Evolutionary conservation across 2,888 invertebrate species (phyloP).

Genomic region (Acleris cristana): DNA sequence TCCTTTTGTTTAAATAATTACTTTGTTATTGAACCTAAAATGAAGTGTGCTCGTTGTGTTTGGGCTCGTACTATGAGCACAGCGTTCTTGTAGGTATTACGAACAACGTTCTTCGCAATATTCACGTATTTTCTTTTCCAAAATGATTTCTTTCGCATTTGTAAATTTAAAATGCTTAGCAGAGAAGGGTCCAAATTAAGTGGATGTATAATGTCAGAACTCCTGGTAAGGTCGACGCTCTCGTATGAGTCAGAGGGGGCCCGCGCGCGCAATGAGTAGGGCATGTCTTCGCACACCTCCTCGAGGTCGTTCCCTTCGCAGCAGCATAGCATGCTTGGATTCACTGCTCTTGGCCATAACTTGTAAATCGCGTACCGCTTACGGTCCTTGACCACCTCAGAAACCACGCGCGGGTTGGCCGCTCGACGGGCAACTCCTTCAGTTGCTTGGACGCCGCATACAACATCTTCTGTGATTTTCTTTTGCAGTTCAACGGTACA

Average conservation of each 20-base stretch:
- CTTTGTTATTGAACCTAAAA: not conserved
- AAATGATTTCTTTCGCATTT: slow-evolving; percentile 44
- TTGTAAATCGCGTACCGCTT: slow-evolving; percentile 1
- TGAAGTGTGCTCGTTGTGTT: not conserved
- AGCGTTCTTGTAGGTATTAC: slow-evolving; percentile 60
- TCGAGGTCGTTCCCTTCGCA: slow-evolving; percentile 42
- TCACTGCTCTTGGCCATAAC: slow-evolving; percentile 46
- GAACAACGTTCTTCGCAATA: slow-evolving; percentile 52
- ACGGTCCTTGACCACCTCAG: not conserved
- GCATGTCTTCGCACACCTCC: slow-evolving; percentile 36
- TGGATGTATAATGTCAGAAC: slow-evolving; percentile 46
- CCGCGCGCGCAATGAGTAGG: slow-evolving; percentile 45
- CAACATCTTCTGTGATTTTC: not conserved
- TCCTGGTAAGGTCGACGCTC: slow-evolving; percentile 56
- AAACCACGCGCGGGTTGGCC: not conserved
- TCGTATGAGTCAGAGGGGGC: slow-evolving; percentile 59
- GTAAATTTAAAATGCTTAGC: slow-evolving; percentile 62
- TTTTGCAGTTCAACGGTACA: slow-evolving; percentile 7
- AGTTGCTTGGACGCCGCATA: not conserved
- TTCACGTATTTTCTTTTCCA: slow-evolving; percentile 51
- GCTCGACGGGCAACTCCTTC: not conserved
- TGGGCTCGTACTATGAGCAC: slow-evolving; percentile 41
- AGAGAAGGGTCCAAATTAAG: slow-evolving; percentile 63
- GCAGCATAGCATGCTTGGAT: slow-evolving; percentile 62
- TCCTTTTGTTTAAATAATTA: too few species aligned